Evolutionary conservation across 2,888 invertebrate genomes (phyloP).

Genomic region (Linnaemya vulpina): DNA sequence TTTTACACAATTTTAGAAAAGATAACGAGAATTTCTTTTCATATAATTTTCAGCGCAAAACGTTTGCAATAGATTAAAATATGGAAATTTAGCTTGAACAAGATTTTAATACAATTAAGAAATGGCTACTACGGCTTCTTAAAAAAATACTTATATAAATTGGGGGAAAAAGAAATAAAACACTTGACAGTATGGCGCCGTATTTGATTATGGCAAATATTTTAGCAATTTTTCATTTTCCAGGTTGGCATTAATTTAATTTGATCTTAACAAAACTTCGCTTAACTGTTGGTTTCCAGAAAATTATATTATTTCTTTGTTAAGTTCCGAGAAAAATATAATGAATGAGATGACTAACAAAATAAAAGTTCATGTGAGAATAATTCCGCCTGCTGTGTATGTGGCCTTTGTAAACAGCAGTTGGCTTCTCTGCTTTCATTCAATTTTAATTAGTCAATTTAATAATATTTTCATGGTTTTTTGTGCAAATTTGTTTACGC

Average conservation of each 20-base stretch:
- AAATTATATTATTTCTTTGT: not conserved
- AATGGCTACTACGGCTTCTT: not conserved
- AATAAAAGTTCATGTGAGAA: not conserved
- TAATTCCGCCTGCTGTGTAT: not conserved
- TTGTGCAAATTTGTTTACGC: not conserved
- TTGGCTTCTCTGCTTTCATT: slow-evolving; percentile 25
- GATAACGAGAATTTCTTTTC: not conserved
- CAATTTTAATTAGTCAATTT: slow-evolving; percentile 59
- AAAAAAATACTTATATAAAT: not conserved
- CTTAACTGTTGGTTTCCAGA: not conserved
- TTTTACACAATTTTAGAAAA: not conserved
- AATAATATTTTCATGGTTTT: slow-evolving; percentile 1
- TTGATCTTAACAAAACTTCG: not conserved
- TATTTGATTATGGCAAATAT: not conserved
- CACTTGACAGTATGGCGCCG: not conserved
- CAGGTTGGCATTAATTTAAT: not conserved
- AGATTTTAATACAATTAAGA: not conserved
- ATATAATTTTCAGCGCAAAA: not conserved
- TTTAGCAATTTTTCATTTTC: not conserved
- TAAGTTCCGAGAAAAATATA: not conserved
- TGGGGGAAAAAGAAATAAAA: not conserved
- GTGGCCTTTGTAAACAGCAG: not conserved
- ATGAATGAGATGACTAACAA: not conserved
- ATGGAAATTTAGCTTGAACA: not conserved
- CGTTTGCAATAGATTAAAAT: not conserved